Conservation (phyloP, 2,888 invertebrate species). For the Chrysotoxum bicinctum region DNA sequence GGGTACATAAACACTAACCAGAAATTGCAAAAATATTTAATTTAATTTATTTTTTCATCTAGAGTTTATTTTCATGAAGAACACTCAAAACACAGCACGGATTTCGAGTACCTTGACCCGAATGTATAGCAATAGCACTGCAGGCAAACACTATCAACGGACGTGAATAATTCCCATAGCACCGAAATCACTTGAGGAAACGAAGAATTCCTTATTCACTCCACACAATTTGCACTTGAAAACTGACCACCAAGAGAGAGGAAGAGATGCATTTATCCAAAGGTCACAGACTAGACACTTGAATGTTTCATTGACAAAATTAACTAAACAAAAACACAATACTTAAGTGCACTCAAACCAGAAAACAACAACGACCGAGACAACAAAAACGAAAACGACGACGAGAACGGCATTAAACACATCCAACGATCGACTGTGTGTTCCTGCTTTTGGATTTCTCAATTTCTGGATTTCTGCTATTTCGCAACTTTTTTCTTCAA, state of each 20-base stretch:
- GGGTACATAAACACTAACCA: neutral
- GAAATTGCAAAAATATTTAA: conserved; percentile 5
- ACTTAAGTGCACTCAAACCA: neutral
- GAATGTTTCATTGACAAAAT: conserved; percentile 22
- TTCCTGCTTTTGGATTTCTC: neutral
- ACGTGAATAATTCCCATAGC: neutral
- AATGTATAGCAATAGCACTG: neutral
- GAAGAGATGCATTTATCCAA: neutral
- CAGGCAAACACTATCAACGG: neutral
- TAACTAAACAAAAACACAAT: conserved; percentile 7
- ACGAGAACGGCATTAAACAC: neutral
- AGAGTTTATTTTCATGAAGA: neutral
- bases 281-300: conserved; percentile 23
- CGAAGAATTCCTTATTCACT: neutral
- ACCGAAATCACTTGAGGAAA: conserved; percentile 16
- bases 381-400: neutral
- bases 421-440: neutral
- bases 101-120: conserved; percentile 16
- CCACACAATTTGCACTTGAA: conserved; percentile 16
- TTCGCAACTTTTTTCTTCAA: conserved; percentile 28
- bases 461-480: conserved; percentile 14
- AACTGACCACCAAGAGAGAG: conserved; percentile 24
- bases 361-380: neutral
- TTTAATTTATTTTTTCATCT: neutral
- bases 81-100: neutral